Evolutionary conservation across 2,113 vertebrate genomes (phyloP), one percentile per base, ranked within the genome.

Genomic region (Catharus fuscescens): DNA sequence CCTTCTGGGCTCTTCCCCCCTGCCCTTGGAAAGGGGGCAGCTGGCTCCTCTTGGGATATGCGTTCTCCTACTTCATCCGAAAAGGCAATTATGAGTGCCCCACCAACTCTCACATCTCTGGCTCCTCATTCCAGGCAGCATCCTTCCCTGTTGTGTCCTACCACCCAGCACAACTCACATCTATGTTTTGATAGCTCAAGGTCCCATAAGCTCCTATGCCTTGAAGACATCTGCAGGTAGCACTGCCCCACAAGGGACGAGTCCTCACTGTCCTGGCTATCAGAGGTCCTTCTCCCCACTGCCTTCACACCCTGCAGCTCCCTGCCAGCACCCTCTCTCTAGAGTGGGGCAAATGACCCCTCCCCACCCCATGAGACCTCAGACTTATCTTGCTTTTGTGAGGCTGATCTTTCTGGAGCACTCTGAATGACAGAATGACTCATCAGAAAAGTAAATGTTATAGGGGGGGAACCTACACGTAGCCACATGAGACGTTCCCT

Each of bases 301-400:
- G 4, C 29, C 48, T 45, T 60, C 36, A 52, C 53, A 47, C 1
- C 2, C 4, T 16, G 28, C 42, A 70, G 77, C 34, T 76, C 44
- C 48, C 18, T 5, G 8, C 48, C n/a, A 4, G 31, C 28, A 60
- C 8, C 2, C 5, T 72, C 36, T 31, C 26, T n/a, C 18, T 1
- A 2, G 12, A 78, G 13, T 2, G 3, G 38, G 38, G 23, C 19
- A 20, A 8, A 34, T 1, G 0, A 60, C 3, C 8, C 29, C 38
- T 64, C 21, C 2, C 1, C 4, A 1, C 13, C 19, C 12, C 1
- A 66, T 13, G 2, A 4, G 12, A 56, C 12, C 8, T 44, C 79
- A 67, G 56, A 40, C 6, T 25, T 31, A 25, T 3, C 28, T 45
- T 2, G 0, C 3, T 31, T 81, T 72, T 60, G 36, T 5, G 1